These are phyloP conservation scores for Daktulosphaira vitifoliae DNA, from an alignment of 1,140 invertebrate genomes.

Conservation along the genomic window DNA sequence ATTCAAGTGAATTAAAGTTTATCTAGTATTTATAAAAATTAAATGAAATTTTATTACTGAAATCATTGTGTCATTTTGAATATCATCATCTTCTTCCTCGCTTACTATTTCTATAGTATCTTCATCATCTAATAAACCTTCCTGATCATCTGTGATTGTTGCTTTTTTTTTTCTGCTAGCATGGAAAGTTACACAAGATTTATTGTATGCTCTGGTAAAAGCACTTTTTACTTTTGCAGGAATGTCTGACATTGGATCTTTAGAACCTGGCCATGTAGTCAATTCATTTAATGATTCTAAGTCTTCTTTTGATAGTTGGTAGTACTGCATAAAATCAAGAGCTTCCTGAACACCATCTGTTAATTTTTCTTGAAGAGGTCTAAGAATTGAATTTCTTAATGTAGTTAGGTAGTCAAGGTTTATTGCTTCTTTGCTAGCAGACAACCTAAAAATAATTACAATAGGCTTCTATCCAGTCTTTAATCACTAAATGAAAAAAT, in stretches of 20 bases:
- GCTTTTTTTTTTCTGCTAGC: constrained; percentile 54
- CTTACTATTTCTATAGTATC: constrained; percentile 42
- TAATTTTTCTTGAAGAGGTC: constrained; percentile 61
- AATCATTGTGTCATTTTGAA: constrained; percentile 67
- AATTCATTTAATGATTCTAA: constrained; percentile 79
- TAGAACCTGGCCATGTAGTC: constrained; percentile 68
- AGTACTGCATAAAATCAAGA: constrained; percentile 67
- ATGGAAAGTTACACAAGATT: constrained; percentile 60
- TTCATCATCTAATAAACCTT: constrained; percentile 46
- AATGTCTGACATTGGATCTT: constrained; percentile 64
- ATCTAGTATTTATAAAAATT: too few relatives aligned
- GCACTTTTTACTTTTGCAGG: constrained; percentile 85
- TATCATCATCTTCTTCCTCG: constrained; percentile 51
- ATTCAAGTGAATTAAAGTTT: constrained; percentile 34
- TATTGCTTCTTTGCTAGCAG: constrained; percentile 64
- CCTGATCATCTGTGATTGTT: constrained; percentile 48
- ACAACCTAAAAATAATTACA: constrained; percentile 50
- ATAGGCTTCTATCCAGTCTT: background rate
- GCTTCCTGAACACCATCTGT: constrained; percentile 63
- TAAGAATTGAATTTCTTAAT: constrained; percentile 60
- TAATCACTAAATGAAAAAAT: too few relatives aligned
- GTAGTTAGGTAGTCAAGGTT: constrained; percentile 73
- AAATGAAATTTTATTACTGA: constrained; percentile 58
- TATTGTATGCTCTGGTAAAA: constrained; percentile 87
- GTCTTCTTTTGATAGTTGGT: constrained; percentile 83